Conservation (phyloP, 1,140 invertebrate genomes). For the Nomia melanderi region DNA sequence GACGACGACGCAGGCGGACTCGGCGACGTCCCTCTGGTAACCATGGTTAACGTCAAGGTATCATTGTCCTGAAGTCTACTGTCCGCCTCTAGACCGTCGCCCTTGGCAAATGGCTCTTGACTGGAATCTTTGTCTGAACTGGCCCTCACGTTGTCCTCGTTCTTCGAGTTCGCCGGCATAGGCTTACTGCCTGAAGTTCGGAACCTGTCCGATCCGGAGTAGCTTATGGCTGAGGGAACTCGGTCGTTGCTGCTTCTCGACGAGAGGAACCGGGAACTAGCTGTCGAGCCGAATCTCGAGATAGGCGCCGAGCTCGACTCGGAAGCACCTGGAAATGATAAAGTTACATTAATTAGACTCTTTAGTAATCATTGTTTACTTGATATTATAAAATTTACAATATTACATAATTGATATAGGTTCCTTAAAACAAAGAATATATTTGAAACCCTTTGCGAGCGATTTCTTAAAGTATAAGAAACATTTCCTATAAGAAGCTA, state of each 20-base stretch:
- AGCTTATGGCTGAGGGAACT: conserved; percentile 47
- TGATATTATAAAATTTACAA: too few species aligned
- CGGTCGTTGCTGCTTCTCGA: conserved; percentile 60
- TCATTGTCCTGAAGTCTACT: conserved; percentile 66
- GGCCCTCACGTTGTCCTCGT: conserved; percentile 40
- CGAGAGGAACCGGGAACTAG: conserved; percentile 49
- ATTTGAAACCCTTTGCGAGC: too few species aligned
- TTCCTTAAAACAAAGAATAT: too few species aligned
- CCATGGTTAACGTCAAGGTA: conserved; percentile 83
- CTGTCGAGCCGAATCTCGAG: conserved; percentile 54
- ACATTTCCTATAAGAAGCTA: too few species aligned
- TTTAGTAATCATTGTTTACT: too few species aligned
- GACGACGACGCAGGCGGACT: conserved; percentile 85
- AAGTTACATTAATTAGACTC: too few species aligned
- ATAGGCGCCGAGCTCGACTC: conserved; percentile 61
- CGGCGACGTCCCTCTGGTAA: conserved; percentile 89
- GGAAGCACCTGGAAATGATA: conserved; percentile 55
- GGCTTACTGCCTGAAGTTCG: conserved; percentile 55
- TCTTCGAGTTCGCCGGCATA: conserved; percentile 38
- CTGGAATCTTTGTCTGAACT: conserved; percentile 28
- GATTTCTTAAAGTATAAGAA: too few species aligned
- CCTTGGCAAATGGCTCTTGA: conserved; percentile 16
- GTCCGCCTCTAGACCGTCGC: conserved; percentile 34
- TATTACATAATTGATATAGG: too few species aligned
- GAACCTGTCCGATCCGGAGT: conserved; percentile 59